phyloP scores from a whole-genome alignment of 2,888 invertebrate genomes.

The Caenorhabditis sulstoni region DNA sequence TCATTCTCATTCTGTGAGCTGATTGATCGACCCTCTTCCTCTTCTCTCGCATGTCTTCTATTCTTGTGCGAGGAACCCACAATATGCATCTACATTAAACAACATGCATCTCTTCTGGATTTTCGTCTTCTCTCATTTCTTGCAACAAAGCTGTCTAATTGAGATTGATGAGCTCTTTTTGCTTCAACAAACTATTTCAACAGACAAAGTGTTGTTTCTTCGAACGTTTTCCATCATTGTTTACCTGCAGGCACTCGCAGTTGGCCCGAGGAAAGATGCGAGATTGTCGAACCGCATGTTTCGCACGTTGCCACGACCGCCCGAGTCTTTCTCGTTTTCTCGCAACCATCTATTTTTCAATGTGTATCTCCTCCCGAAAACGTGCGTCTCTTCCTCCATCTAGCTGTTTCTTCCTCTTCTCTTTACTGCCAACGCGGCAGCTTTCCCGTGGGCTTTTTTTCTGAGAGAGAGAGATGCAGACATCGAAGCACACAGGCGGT shows the following conservation, averaged over 20 bases:
- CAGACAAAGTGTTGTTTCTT: constrained; percentile 7
- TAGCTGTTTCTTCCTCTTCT: constrained; percentile 15
- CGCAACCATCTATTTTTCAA: not conserved
- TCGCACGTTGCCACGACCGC: constrained; percentile 54
- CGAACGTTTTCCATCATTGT: constrained; percentile 36
- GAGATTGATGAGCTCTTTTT: no score
- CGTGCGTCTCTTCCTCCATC: not conserved
- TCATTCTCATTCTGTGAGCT: no score
- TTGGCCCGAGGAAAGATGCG: constrained; percentile 4
- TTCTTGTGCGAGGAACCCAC: not conserved
- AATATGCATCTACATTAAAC: not conserved
- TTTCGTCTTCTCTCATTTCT: no score
- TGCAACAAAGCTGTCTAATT: no score
- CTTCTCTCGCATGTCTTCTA: no score
- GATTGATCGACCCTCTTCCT: no score
- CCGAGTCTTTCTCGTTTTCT: constrained; percentile 21
- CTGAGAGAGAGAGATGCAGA: constrained; percentile 28
- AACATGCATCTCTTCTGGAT: not conserved
- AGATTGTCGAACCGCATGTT: constrained; percentile 48
- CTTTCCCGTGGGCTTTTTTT: not conserved
- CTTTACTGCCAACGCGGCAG: not conserved
- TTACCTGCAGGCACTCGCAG: constrained; percentile 21
- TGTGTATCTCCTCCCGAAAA: not conserved
- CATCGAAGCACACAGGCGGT: constrained; percentile 42
- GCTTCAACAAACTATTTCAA: not conserved